Percentiles rank a stretch among this genome's conserved stretches.
Evolutionary conservation across 2,888 invertebrate genomes (phyloP).

Genomic region (Pocota personata): DNA sequence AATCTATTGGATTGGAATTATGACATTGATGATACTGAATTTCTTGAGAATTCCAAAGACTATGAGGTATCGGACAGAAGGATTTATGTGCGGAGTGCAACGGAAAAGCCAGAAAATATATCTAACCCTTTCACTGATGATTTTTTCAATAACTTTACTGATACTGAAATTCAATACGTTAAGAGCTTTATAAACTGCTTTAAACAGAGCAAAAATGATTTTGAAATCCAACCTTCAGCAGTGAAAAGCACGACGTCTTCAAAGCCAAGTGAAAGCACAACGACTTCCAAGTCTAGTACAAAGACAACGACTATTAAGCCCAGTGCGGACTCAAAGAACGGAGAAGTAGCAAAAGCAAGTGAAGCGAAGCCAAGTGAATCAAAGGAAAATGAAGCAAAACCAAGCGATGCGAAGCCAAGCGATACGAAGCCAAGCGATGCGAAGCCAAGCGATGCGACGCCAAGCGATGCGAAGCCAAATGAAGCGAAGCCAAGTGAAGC

Average conservation of each 20-base stretch:
- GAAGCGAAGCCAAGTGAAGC: background rate
- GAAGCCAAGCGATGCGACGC: background rate
- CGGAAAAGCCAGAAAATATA: background rate
- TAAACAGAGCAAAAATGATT: slow-evolving; percentile 13
- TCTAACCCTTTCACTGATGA: background rate
- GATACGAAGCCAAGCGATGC: background rate
- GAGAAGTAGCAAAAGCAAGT: background rate
- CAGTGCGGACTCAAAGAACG: background rate
- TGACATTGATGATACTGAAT: background rate
- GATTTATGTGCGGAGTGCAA: slow-evolving; percentile 31
- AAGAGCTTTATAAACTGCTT: slow-evolving; percentile 62
- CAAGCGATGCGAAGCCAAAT: background rate
- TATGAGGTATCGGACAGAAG: slow-evolving; percentile 14
- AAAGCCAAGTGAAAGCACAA: background rate
- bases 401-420: background rate
- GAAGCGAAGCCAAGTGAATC: background rate
- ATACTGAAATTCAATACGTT: slow-evolving; percentile 35
- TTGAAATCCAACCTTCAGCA: background rate
- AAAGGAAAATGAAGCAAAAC: background rate
- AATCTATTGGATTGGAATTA: background rate
- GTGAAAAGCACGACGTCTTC: background rate
- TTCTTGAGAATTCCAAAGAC: slow-evolving; percentile 25
- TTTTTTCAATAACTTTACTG: slow-evolving; percentile 27
- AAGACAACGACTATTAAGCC: background rate
- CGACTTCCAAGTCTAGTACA: background rate